phyloP scores from a whole-genome alignment of 2,797 vertebrate genomes.

The Sphenodon punctatus region DNA sequence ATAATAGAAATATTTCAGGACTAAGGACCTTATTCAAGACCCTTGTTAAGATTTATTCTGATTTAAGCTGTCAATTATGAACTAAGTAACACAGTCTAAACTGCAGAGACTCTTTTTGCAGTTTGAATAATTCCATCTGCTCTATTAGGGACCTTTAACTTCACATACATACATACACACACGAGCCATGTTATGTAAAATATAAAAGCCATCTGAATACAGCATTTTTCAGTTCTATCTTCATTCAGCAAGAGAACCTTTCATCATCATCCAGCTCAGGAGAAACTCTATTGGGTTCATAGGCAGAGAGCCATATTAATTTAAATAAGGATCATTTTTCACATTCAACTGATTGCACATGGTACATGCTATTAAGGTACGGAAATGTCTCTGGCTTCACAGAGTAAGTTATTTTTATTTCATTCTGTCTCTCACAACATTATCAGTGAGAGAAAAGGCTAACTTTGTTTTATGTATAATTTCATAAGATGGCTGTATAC shows the following conservation, averaged over 20 bases:
- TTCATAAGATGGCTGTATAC: neutral
- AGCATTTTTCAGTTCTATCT: neutral
- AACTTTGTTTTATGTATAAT: neutral
- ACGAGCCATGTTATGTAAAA: slow-evolving; percentile 19
- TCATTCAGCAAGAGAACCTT: slow-evolving; percentile 23
- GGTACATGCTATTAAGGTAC: neutral
- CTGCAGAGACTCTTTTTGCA: slow-evolving; percentile 33
- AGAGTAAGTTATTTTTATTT: neutral
- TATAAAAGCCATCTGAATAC: slow-evolving; percentile 17
- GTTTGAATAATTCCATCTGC: slow-evolving; percentile 40
- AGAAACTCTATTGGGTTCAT: slow-evolving; percentile 7
- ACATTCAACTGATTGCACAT: neutral
- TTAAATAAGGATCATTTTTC: neutral
- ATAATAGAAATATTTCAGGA: slow-evolving; percentile 11
- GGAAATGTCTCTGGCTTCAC: neutral
- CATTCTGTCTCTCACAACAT: neutral
- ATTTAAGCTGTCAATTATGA: neutral
- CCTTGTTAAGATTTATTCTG: slow-evolving; percentile 29
- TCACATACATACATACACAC: neutral
- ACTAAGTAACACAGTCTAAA: slow-evolving; percentile 28
- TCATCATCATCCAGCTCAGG: slow-evolving; percentile 28
- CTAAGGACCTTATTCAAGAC: slow-evolving; percentile 16
- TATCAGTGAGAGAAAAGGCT: neutral
- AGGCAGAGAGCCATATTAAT: slow-evolving; percentile 13
- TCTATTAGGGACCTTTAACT: slow-evolving; percentile 31